These are phyloP conservation scores for Camelus dromedarius DNA, from an alignment of 2,113 vertebrate genomes.

Conservation along the genomic window DNA sequence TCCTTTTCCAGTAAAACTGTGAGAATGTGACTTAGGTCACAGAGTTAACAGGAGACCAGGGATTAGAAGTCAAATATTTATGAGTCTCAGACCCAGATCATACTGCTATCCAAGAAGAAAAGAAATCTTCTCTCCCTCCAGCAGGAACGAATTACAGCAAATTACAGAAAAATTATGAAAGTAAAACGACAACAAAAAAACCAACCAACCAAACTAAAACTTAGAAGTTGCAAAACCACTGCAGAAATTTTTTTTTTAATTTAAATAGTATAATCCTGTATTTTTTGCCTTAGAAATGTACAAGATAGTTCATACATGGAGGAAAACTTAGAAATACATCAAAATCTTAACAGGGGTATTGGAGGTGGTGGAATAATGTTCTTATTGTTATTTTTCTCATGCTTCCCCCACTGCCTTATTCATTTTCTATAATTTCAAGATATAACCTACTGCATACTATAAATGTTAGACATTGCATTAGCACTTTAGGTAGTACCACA, in stretches of 20 bases:
- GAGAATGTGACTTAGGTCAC: conserved; percentile 34
- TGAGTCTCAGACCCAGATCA: neutral
- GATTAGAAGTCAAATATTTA: neutral
- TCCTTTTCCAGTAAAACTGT: conserved; percentile 35
- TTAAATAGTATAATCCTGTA: neutral
- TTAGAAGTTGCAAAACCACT: neutral
- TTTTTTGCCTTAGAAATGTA: neutral
- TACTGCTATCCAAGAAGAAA: neutral
- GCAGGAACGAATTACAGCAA: neutral
- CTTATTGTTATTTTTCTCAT: neutral
- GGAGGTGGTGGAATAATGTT: neutral
- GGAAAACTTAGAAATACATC: neutral
- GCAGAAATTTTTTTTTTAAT: neutral
- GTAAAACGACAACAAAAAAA: neutral
- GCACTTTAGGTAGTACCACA: neutral
- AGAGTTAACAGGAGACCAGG: neutral
- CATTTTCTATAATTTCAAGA: neutral
- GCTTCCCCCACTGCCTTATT: neutral
- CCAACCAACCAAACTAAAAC: neutral
- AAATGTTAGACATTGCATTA: neutral
- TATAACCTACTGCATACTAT: neutral
- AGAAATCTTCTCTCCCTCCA: neutral
- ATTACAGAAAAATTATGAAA: neutral
- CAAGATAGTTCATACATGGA: neutral
- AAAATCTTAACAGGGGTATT: neutral